These are phyloP conservation scores for Geopemphigus sp. DNA, from an alignment of 1,140 invertebrate genomes.

Conservation along the genomic window DNA sequence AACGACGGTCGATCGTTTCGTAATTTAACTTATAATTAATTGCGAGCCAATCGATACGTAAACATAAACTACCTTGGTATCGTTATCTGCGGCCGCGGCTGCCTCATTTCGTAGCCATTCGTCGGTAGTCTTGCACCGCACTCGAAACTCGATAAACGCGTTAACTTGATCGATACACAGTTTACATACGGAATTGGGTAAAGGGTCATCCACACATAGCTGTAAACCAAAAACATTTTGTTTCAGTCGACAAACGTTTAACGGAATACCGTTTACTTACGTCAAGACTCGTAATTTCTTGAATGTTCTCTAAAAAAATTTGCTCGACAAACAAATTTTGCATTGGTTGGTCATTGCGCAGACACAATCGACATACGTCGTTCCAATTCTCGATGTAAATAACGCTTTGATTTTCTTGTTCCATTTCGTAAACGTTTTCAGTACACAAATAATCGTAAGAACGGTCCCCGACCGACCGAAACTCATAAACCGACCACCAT, in stretches of 20 bases:
- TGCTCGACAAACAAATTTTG: conserved; percentile 27
- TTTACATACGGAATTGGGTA: conserved; percentile 38
- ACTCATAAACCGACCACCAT: too few relatives aligned
- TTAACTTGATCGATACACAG: conserved; percentile 25
- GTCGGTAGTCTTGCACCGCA: conserved; percentile 28
- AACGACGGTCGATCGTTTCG: too few relatives aligned
- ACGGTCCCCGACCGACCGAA: too few relatives aligned
- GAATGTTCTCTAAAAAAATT: conserved; percentile 17
- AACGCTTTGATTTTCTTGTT: conserved; percentile 19
- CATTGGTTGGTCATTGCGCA: conserved; percentile 30
- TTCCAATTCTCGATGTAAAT: conserved; percentile 39
- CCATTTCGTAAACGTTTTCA: neutral
- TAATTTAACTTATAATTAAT: neutral
- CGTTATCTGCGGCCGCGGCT: neutral
- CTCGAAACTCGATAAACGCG: conserved; percentile 34
- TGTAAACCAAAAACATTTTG: conserved; percentile 1
- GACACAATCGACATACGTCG: conserved; percentile 31
- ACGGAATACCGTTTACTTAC: neutral
- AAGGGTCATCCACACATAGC: conserved; percentile 13
- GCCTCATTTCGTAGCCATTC: conserved; percentile 40
- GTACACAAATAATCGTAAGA: too few relatives aligned
- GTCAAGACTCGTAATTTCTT: conserved; percentile 9
- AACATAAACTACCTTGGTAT: conserved; percentile 6
- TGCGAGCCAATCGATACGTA: too few relatives aligned
- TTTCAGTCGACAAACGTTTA: neutral